Evolutionary conservation across 2,797 vertebrate species (phyloP).

Genomic region (Sebastes steindachneri): DNA sequence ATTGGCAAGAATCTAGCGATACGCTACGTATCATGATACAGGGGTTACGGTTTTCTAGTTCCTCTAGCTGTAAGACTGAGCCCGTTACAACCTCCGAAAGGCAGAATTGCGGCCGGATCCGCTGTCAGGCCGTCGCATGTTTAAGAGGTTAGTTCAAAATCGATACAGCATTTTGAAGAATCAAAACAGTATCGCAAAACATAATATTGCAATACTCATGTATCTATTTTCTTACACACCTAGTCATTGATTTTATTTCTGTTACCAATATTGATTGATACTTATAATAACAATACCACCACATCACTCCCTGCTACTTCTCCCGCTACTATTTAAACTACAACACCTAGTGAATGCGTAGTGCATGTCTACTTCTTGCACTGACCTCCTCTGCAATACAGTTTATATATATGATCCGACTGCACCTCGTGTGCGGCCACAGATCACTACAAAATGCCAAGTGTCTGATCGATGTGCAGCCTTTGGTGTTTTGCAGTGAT

Average conservation of each 20-base stretch:
- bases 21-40: no score
- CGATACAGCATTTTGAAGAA: no score
- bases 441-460: slow-evolving; percentile 37
- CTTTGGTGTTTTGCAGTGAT: neutral
- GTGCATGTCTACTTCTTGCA: neutral
- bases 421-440: neutral
- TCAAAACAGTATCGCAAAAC: no score
- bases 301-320: neutral
- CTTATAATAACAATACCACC: neutral
- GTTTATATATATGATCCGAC: neutral
- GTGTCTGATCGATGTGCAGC: slow-evolving; percentile 27
- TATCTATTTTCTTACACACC: no score
- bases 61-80: no score
- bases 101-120: no score
- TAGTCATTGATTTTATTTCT: neutral
- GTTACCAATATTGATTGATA: neutral
- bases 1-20: no score
- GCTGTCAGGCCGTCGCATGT: no score
- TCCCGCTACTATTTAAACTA: neutral
- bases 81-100: accelerated
- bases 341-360: neutral
- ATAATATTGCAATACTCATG: no score
- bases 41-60: no score
- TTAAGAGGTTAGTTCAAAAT: no score
- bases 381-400: slow-evolving; percentile 4